Evolutionary conservation across 2,888 invertebrate species (phyloP), one percentile per base, ranked within the genome.

Genomic region (Mesoligia furuncula): DNA sequence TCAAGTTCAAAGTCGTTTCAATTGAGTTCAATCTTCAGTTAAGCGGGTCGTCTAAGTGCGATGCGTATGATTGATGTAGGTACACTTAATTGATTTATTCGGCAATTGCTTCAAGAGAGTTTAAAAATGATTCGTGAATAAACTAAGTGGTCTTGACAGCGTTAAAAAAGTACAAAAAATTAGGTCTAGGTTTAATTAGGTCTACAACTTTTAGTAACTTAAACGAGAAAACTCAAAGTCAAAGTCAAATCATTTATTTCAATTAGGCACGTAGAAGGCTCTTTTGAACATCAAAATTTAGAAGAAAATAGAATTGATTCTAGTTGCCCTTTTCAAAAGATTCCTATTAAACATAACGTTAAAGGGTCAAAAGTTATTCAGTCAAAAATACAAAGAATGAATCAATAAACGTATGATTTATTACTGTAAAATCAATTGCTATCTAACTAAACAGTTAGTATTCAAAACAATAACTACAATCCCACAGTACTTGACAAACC

Each of bases 1-100:
- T 90, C 90, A 93, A 93, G 93, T 92, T 92, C 93, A 93, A 91
- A 91, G 93, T 90, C 91, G 87, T 90, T 87, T 90, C 89, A 91
- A 92, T 93, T 92, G 88, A 85, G 90, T 87, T 89, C 88, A 91
- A 91, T 92, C 84, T 90, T 86, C 64, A 79, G 86, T 82, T 87
- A 82, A 87, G 77, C 80, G 79, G 80, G 79, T 87, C 79, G 67
- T 86, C 61, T 86, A 80, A 75, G 75, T 76, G 67, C 79, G 73
- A 76, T 69, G 57, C 62, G 67, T 78, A 80, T 88, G 86, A 89
- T 90, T 87, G 84, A 88, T 87, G 73, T 75, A 76, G 78, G 69
- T 62, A 75, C 64, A 77, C 80, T 83, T 84, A 77, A 77, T 84
- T 84, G 70, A 80, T 84, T 77, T 77, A 81, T 82, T 84, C 64